Evolutionary conservation across 2,113 vertebrate genomes (phyloP), one percentile per base, ranked within the genome.

Genomic region (Poecile atricapillus): DNA sequence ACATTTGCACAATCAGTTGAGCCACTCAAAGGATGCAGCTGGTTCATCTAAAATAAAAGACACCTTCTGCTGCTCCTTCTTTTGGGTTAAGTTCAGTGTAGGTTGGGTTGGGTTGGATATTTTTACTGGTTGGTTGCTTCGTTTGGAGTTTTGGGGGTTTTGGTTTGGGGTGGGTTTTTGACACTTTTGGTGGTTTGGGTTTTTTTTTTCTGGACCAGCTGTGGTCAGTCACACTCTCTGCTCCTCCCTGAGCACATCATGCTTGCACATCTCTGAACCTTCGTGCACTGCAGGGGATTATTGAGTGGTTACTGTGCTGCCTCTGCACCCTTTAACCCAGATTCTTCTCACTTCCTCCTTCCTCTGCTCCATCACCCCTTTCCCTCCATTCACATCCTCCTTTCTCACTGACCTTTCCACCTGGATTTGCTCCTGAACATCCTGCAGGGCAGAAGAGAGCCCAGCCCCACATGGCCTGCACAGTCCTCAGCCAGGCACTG

Each of bases 81-180:
- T 75, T 46, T 47, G 7, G 47, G 4, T 3, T 14, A 53, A 41
- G 0, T 50, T 74, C 25, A 15, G 13, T 9, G 11, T 44, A 37
- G 6, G 19, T 11, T 5, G 20, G 55, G 11, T 15, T 16, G 43
- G 43, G 43, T 39, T 39, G 39, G 39, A 39, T 39, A 5, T 49
- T 15, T 43, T 30, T 20, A 19, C 19, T 31, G 16, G 41, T 56
- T 44, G 5, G 2, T 47, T 68, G 41, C 2, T 50, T 21, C 10
- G 7, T 20, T 35, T 52, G 11, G 10, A 3, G 1, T 2, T 27
- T 52, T 37, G 25, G 14, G 16, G 2, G 2, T 28, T 77, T 59
- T 49, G 14, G 6, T 30, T 49, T 62, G 15, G 49, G 31, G 18
- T 20, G 35, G 4, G 2, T 6, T 47, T 59, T 67, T 23, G 49